Evolutionary conservation across 64 coral and sea anemone species (phyloP).

Genomic region (Exaiptasia diaphana): DNA sequence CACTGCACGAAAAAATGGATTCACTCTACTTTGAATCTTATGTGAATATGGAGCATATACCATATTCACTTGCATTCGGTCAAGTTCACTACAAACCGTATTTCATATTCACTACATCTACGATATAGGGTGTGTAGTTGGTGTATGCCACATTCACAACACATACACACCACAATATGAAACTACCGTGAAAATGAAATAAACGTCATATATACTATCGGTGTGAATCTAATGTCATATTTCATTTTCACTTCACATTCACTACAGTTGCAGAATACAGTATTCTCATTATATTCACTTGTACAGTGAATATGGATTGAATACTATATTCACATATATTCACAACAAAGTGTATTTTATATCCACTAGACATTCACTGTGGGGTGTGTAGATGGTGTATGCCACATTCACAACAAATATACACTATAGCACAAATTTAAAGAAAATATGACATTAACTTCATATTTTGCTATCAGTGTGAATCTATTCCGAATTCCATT

Average conservation of each 20-base stretch:
- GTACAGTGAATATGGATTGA: not conserved
- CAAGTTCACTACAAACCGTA: not conserved
- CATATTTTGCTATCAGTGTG: too few species aligned
- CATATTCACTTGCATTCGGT: not conserved
- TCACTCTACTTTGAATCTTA: not conserved
- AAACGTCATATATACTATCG: not conserved
- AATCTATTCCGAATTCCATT: too few species aligned
- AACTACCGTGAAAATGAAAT: not conserved
- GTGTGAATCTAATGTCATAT: not conserved
- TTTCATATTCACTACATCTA: not conserved
- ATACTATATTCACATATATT: too few species aligned
- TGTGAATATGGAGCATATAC: not conserved
- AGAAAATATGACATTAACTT: too few species aligned
- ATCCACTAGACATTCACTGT: too few species aligned
- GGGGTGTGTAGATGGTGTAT: too few species aligned
- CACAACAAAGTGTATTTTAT: too few species aligned
- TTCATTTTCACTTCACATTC: not conserved
- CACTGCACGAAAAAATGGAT: conserved; percentile 3
- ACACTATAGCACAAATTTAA: too few species aligned
- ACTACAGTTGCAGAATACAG: not conserved
- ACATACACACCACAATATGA: not conserved
- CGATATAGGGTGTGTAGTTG: not conserved
- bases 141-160: conserved; percentile 3
- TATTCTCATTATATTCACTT: not conserved
- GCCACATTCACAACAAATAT: too few species aligned